phyloP scores from a whole-genome alignment of 2,113 vertebrate genomes.

The Gnathonemus echidnorhynchus region DNA sequence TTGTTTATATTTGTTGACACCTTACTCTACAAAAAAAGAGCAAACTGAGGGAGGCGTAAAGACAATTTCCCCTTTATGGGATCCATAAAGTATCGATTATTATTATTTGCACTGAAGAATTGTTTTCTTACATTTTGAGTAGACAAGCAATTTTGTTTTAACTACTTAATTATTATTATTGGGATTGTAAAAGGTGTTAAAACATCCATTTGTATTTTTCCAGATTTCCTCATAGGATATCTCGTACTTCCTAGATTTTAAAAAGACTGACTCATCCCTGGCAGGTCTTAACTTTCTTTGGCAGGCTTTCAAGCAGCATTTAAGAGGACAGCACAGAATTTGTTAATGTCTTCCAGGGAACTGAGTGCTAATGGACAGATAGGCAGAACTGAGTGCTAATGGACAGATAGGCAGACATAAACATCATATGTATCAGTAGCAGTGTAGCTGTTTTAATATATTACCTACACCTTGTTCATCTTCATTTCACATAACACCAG shows the following conservation, averaged over 20 bases:
- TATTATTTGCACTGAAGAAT: neutral
- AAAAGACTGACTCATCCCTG: neutral
- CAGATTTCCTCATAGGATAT: neutral
- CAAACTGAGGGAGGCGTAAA: too few species aligned
- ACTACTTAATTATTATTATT: neutral
- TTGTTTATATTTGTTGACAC: neutral
- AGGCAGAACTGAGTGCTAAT: neutral
- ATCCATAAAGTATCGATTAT: too few species aligned
- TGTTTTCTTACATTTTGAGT: neutral
- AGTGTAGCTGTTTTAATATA: neutral
- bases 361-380: neutral
- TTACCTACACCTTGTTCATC: neutral
- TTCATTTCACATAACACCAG: neutral
- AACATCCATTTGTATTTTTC: neutral
- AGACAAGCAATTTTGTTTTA: neutral
- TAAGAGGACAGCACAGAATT: neutral
- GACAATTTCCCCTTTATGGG: too few species aligned
- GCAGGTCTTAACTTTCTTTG: neutral
- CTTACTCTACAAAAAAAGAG: too few species aligned
- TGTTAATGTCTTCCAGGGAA: neutral
- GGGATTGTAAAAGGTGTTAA: neutral
- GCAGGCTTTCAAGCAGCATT: neutral
- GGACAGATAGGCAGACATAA: neutral
- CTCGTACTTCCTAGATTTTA: neutral
- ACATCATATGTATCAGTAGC: neutral